Evolutionary conservation across 2,113 vertebrate species (phyloP).

Genomic region (Gopherus flavomarginatus): DNA sequence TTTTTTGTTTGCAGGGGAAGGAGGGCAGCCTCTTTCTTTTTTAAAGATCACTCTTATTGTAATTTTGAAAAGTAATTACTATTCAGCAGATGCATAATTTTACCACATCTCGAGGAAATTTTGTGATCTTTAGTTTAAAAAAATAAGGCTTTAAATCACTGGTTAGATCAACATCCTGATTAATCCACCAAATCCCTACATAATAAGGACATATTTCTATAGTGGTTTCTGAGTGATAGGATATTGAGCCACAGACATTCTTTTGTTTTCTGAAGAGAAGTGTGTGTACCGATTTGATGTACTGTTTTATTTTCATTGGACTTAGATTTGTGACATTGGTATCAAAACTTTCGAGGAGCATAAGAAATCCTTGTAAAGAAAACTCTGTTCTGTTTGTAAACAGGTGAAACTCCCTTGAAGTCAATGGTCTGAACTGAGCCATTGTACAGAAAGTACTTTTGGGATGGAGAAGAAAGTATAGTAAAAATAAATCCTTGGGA

Average conservation of each 20-base stretch:
- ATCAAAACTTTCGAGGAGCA: background rate
- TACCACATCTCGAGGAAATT: constrained; percentile 15
- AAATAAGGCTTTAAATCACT: background rate
- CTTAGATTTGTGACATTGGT: background rate
- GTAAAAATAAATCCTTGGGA: background rate
- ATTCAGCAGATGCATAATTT: constrained; percentile 34
- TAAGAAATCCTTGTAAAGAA: background rate
- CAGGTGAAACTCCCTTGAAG: background rate
- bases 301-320: background rate
- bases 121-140: constrained; percentile 17
- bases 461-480: background rate
- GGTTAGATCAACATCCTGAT: background rate
- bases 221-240: background rate
- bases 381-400: background rate
- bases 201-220: background rate
- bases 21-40: constrained; percentile 28
- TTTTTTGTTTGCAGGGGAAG: constrained; percentile 1
- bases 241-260: background rate
- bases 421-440: accelerated
- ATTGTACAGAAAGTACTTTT: background rate
- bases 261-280: background rate
- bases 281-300: background rate
- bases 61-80: constrained; percentile 39
- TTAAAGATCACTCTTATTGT: background rate
- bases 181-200: background rate